Evolutionary conservation across 2,888 invertebrate species (phyloP).

Genomic region (Dynastes maya): DNA sequence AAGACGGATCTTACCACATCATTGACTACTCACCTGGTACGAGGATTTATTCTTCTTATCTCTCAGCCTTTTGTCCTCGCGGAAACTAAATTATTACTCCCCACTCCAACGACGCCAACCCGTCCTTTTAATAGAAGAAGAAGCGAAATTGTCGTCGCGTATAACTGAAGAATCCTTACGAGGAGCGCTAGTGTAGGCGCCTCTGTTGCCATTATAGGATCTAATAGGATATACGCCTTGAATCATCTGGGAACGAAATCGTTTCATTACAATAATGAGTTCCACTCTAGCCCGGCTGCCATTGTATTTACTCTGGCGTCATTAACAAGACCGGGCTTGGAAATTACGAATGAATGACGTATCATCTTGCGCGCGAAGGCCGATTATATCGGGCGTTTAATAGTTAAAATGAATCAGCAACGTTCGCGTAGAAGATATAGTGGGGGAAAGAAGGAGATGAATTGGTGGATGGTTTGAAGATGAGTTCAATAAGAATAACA

Average conservation of each 20-base stretch:
- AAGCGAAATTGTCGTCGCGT: conserved; percentile 42
- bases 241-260: conserved; percentile 63
- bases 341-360: conserved; percentile 65
- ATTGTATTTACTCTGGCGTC: conserved; percentile 65
- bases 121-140: neutral
- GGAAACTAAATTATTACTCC: neutral
- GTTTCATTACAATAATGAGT: conserved; percentile 66
- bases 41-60: too few relatives aligned
- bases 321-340: conserved; percentile 64
- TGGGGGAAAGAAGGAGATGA: too few relatives aligned
- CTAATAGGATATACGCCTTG: conserved; percentile 65
- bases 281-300: conserved; percentile 57
- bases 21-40: too few relatives aligned
- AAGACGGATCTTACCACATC: too few relatives aligned
- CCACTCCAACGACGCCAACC: neutral
- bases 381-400: conserved; percentile 47
- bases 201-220: conserved; percentile 61
- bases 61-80: too few relatives aligned
- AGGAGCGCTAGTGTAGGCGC: conserved; percentile 44
- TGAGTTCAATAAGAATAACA: too few relatives aligned
- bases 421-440: neutral
- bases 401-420: conserved; percentile 46
- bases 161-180: conserved; percentile 8
- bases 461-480: too few relatives aligned
- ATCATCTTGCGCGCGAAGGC: conserved; percentile 57